Evolutionary conservation across 2,113 vertebrate genomes (phyloP).

Genomic region (Lasiurus cinereus): DNA sequence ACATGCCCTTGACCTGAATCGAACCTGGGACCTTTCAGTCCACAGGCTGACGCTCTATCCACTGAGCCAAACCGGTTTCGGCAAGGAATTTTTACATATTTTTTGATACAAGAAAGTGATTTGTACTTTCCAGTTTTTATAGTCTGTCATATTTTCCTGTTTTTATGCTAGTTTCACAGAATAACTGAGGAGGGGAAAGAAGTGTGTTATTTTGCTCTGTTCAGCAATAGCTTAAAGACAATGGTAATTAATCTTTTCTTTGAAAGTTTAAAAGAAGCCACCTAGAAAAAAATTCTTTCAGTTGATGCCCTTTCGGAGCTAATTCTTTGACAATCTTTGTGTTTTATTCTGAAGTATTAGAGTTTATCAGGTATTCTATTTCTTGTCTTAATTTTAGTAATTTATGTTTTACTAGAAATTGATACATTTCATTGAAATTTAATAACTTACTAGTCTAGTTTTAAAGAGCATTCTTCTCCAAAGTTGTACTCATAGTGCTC

Average conservation of each 20-base stretch:
- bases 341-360: neutral
- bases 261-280: slow-evolving; percentile 35
- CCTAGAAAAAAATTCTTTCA: neutral
- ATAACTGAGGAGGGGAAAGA: neutral
- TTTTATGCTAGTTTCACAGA: neutral
- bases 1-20: too few relatives aligned
- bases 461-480: neutral
- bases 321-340: neutral
- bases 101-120: neutral
- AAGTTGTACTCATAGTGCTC: neutral
- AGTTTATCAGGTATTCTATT: neutral
- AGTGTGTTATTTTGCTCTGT: neutral
- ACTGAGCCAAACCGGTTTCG: too few relatives aligned
- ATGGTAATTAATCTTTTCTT: neutral
- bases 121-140: slow-evolving; percentile 2
- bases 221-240: neutral
- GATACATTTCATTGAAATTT: slow-evolving; percentile 25
- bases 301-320: neutral
- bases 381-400: slow-evolving; percentile 21
- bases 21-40: too few relatives aligned
- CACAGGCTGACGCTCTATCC: too few relatives aligned
- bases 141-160: neutral
- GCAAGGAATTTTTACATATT: neutral
- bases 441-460: neutral
- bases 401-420: slow-evolving; percentile 48